Percentiles rank a stretch among this genome's conserved stretches.
phyloP scores from a whole-genome alignment of 2,888 invertebrate species.

The Danaus chrysippus region DNA sequence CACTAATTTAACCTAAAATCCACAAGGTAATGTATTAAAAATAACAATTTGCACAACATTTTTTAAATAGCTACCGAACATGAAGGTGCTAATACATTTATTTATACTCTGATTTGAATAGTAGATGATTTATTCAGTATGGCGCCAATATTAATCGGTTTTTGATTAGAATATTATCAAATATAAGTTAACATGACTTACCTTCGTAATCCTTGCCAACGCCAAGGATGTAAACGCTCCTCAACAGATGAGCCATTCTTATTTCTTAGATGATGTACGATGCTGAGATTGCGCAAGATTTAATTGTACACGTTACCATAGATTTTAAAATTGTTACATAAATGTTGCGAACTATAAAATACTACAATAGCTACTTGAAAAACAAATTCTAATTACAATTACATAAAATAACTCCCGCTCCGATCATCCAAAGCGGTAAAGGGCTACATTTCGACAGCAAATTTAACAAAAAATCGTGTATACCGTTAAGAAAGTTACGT shows the following conservation, averaged over 20 bases:
- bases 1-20: background rate
- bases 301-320: constrained; percentile 48
- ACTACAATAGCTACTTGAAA: constrained; percentile 34
- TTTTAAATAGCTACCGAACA: no score
- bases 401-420: constrained; percentile 57
- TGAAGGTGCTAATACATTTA: no score
- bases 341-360: constrained; percentile 39
- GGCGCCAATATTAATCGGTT: background rate
- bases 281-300: constrained; percentile 67
- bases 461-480: constrained; percentile 42
- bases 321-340: constrained; percentile 46
- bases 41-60: no score
- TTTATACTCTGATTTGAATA: no score
- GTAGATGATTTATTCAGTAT: no score
- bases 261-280: constrained; percentile 52
- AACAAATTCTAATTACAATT: constrained; percentile 26
- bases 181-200: constrained; percentile 33
- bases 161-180: background rate
- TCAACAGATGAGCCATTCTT: constrained; percentile 67
- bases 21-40: no score
- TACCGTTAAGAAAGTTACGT: constrained; percentile 52
- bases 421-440: constrained; percentile 60
- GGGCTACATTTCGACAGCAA: constrained; percentile 71
- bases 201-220: constrained; percentile 63
- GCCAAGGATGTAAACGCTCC: constrained; percentile 64